Evolutionary conservation across 2,113 vertebrate species (phyloP).

Genomic region (Pelodiscus sinensis): DNA sequence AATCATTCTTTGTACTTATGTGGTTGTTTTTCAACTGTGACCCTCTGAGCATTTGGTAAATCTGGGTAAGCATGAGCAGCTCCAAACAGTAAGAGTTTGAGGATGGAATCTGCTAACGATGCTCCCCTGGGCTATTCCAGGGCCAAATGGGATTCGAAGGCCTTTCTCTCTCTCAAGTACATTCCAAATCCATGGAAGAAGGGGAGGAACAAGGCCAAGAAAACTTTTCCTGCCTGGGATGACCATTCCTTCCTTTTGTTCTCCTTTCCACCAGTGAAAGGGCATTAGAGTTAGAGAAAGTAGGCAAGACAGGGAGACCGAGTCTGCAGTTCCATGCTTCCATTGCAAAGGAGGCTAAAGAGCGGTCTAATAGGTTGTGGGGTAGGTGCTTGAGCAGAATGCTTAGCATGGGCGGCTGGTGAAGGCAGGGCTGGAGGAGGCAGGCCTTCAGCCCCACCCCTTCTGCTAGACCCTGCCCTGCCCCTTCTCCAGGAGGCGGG

Average conservation of each 20-base stretch:
- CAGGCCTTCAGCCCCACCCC: no score
- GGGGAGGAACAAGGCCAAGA: not conserved
- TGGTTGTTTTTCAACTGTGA: not conserved
- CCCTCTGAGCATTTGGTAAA: not conserved
- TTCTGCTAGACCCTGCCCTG: no score
- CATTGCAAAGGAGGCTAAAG: not conserved
- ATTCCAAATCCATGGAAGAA: not conserved
- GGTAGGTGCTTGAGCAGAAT: not conserved
- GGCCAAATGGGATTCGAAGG: not conserved
- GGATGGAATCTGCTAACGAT: not conserved
- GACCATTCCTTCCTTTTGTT: not conserved
- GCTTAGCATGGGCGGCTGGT: no score
- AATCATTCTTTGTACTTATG: not conserved
- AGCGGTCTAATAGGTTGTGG: not conserved
- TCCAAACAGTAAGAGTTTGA: not conserved
- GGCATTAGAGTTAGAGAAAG: not conserved
- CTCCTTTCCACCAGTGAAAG: not conserved
- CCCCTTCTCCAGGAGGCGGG: no score
- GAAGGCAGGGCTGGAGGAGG: no score
- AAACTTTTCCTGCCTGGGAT: not conserved
- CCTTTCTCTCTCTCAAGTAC: not conserved
- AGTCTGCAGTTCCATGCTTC: not conserved
- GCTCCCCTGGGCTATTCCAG: not conserved
- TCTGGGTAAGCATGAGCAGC: not conserved
- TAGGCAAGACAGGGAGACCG: not conserved